Percentiles rank a stretch among this genome's conserved stretches.
phyloP scores from a whole-genome alignment of 2,888 invertebrate species.

The Tipula lateralis region DNA sequence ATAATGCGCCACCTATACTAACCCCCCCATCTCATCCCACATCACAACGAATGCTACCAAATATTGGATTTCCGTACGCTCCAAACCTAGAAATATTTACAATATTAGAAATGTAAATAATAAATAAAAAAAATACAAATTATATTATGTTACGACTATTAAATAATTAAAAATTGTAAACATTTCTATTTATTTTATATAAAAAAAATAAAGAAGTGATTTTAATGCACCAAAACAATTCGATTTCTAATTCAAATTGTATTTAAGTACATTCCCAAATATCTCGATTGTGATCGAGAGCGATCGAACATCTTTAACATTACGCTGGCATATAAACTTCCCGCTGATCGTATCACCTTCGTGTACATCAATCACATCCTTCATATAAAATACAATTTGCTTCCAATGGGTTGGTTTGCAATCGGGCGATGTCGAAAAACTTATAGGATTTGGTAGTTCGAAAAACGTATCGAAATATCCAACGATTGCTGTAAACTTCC shows the following conservation, averaged over 20 bases:
- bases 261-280: constrained; percentile 58
- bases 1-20: not conserved
- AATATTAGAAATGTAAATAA: constrained; percentile 19
- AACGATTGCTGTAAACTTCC: constrained; percentile 71
- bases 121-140: not conserved
- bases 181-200: not conserved
- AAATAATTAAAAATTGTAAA: not conserved
- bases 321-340: constrained; percentile 67
- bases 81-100: constrained; percentile 9
- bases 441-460: constrained; percentile 57
- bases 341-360: constrained; percentile 62
- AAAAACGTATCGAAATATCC: constrained; percentile 92
- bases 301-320: constrained; percentile 68
- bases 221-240: constrained; percentile 20
- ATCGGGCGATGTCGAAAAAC: constrained; percentile 65
- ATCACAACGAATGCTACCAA: not conserved
- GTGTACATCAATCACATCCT: constrained; percentile 64
- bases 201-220: not conserved
- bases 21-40: not conserved
- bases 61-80: not conserved
- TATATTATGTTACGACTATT: not conserved
- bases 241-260: constrained; percentile 55
- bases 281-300: constrained; percentile 64
- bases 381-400: constrained; percentile 74
- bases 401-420: constrained; percentile 74